These are phyloP conservation scores for Gasteruption jaculator DNA, from an alignment of 2,888 invertebrate species.

Conservation along the genomic window DNA sequence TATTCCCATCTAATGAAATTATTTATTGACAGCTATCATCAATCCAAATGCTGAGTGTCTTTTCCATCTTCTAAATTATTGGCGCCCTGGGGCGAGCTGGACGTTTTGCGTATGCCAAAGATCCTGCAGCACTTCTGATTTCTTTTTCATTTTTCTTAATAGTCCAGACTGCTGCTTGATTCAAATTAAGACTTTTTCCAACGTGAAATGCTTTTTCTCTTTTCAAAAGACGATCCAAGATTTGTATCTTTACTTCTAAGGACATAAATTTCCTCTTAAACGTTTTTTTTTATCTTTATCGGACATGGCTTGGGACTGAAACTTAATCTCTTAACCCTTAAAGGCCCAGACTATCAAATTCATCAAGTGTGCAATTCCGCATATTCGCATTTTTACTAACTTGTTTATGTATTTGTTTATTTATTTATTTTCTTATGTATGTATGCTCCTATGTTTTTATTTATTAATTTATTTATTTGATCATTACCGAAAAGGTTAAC, in stretches of 20 bases:
- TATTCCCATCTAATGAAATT: constrained; percentile 21
- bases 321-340: too few species aligned
- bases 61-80: constrained; percentile 30
- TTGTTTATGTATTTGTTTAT: too few species aligned
- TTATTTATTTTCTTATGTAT: too few species aligned
- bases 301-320: constrained; percentile 5
- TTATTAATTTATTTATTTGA: too few species aligned
- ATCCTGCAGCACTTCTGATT: constrained; percentile 2
- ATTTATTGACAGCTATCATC: constrained; percentile 20
- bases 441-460: too few species aligned
- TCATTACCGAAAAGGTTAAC: too few species aligned
- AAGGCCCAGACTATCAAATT: too few species aligned
- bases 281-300: constrained; percentile 13
- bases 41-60: constrained; percentile 23
- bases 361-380: too few species aligned
- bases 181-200: constrained; percentile 26
- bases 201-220: constrained; percentile 20
- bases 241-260: constrained; percentile 18
- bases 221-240: too few species aligned
- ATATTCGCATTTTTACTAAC: too few species aligned
- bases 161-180: constrained; percentile 28
- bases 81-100: too few species aligned
- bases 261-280: constrained; percentile 16
- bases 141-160: constrained; percentile 24
- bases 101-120: too few species aligned